Conservation (phyloP, 2,113 vertebrate species). For the Gambusia holbrooki region DNA sequence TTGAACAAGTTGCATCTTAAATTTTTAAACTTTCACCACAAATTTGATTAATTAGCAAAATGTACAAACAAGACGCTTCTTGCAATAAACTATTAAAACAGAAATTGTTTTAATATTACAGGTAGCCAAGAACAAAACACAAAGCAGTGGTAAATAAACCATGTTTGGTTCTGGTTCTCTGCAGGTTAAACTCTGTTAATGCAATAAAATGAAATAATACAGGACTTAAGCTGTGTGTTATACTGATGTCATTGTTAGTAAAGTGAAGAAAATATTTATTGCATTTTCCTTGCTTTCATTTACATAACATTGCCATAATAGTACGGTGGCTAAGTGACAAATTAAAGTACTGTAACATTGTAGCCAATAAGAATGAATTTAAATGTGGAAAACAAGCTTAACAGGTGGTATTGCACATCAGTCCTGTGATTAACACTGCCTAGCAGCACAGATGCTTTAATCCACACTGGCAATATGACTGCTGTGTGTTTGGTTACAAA, state of each 20-base stretch:
- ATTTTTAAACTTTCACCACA: too few species aligned
- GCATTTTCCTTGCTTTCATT: background rate
- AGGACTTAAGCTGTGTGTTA: background rate
- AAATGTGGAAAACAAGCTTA: background rate
- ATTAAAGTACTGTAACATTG: background rate
- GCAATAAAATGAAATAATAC: background rate
- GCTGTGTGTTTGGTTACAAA: background rate
- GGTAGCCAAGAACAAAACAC: too few species aligned
- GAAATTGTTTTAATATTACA: too few species aligned
- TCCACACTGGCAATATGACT: background rate
- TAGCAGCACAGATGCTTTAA: background rate
- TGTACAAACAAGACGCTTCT: too few species aligned
- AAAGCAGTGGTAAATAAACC: too few species aligned
- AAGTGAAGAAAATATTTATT: background rate
- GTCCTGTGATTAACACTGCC: background rate
- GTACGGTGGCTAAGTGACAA: background rate
- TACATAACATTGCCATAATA: background rate
- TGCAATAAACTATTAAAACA: too few species aligned
- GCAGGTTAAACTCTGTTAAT: too few species aligned
- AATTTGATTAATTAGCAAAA: too few species aligned
- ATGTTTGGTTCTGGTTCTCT: too few species aligned
- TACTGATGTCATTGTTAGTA: too few species aligned
- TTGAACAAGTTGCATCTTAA: too few species aligned
- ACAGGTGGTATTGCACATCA: background rate
- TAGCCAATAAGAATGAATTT: background rate